Percentiles rank a stretch among this genome's conserved stretches.
Evolutionary conservation across 2,888 invertebrate genomes (phyloP).

Genomic region (Tineola bisselliella): DNA sequence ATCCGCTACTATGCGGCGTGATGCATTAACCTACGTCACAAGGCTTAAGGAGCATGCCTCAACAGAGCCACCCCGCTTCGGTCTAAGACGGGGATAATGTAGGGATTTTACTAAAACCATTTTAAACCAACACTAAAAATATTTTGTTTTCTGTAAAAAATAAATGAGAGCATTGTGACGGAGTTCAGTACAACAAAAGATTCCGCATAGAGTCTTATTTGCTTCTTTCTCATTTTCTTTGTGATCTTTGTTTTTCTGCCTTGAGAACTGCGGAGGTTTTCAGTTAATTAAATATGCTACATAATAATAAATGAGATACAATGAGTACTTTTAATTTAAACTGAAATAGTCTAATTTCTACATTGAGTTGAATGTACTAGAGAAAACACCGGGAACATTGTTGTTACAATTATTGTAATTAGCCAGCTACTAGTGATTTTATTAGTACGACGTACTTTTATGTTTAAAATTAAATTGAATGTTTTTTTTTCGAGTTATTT

Average conservation of each 20-base stretch:
- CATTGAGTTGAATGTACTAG: no score
- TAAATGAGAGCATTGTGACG: not conserved
- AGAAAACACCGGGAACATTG: no score
- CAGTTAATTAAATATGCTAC: conserved; percentile 3
- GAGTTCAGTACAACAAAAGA: not conserved
- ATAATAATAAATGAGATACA: no score
- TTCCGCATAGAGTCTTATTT: not conserved
- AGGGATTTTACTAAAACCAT: conserved; percentile 44
- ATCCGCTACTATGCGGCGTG: conserved; percentile 34
- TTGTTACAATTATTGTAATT: no score
- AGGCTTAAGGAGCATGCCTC: conserved; percentile 28
- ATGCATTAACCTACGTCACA: conserved; percentile 52
- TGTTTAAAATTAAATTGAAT: no score
- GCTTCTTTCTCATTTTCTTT: conserved; percentile 4
- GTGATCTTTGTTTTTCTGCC: not conserved
- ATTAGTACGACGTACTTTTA: no score
- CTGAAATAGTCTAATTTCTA: no score
- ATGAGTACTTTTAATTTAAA: no score
- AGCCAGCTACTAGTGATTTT: no score
- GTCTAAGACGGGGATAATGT: conserved; percentile 38
- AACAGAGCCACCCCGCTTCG: not conserved
- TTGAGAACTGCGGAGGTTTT: not conserved
- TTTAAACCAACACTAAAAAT: conserved; percentile 34
- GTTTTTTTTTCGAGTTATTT: no score
- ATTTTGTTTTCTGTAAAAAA: not conserved